phyloP scores from a whole-genome alignment of 2,113 vertebrate genomes.

The Apodemus speciosus region DNA sequence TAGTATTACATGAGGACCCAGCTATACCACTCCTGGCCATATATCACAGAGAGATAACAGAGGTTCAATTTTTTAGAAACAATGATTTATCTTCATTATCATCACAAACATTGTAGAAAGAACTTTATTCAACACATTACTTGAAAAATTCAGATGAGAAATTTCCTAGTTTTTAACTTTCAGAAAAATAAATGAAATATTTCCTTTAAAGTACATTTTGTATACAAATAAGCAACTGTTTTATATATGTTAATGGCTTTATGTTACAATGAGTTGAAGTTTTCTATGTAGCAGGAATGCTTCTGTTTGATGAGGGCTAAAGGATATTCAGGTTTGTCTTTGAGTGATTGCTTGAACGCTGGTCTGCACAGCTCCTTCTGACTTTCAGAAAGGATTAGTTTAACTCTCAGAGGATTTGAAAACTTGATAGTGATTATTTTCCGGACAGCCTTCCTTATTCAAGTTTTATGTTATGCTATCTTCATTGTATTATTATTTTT shows the following conservation, averaged over 20 bases:
- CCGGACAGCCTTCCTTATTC: background rate
- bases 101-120: background rate
- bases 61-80: slow-evolving; percentile 31
- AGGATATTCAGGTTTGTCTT: background rate
- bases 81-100: slow-evolving; percentile 22
- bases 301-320: background rate
- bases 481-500: background rate
- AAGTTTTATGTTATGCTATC: background rate
- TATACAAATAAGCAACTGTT: background rate
- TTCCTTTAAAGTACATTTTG: background rate
- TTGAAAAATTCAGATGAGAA: background rate
- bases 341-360: background rate
- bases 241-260: background rate
- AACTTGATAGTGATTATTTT: background rate
- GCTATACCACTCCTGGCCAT: too few relatives aligned
- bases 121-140: background rate
- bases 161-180: background rate
- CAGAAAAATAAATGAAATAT: slow-evolving; percentile 23
- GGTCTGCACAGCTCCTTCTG: background rate
- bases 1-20: too few relatives aligned
- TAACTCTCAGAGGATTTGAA: background rate
- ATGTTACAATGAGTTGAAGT: background rate
- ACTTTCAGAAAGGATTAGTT: background rate
- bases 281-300: background rate
- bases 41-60: too few relatives aligned